A percentile compares a stretch with the other conserved stretches of the same genome.
Evolutionary conservation across 2,113 vertebrate genomes (phyloP).

Genomic region (Oryzias celebensis): DNA sequence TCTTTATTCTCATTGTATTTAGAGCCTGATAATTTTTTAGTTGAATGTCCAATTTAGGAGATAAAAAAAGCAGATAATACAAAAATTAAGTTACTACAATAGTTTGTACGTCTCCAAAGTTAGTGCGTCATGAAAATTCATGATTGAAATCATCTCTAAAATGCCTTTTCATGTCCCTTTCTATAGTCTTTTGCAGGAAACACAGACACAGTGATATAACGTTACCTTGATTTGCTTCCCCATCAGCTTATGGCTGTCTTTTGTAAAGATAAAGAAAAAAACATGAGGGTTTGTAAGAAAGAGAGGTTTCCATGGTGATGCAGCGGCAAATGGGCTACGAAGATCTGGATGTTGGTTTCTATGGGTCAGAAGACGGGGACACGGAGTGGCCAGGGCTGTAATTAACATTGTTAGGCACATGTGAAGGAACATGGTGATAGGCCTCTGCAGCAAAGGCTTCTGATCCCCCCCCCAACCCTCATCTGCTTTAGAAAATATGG

Average conservation of each 20-base stretch:
- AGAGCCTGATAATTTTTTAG: background rate
- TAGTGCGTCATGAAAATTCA: conserved; percentile 56
- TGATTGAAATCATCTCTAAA: conserved; percentile 52
- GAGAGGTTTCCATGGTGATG: conserved; percentile 60
- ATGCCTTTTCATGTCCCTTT: conserved; percentile 21
- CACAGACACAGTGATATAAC: conserved; percentile 16
- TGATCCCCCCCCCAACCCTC: background rate
- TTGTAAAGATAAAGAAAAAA: conserved; percentile 24
- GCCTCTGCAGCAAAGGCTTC: background rate
- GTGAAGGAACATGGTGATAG: conserved; percentile 29
- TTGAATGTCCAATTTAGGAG: too few species aligned
- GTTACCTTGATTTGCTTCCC: conserved; percentile 24
- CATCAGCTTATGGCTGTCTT: conserved; percentile 34
- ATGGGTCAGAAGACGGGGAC: conserved; percentile 29
- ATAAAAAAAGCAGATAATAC: too few species aligned
- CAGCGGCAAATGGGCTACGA: conserved; percentile 27
- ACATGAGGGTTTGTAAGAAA: conserved; percentile 31
- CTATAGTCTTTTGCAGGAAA: conserved; percentile 5
- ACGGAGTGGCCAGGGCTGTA: conserved; percentile 27
- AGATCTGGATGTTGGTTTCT: conserved; percentile 48
- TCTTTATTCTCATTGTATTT: conserved; percentile 51
- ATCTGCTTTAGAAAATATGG: background rate
- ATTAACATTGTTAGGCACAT: conserved; percentile 29
- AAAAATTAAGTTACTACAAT: conserved; percentile 7
- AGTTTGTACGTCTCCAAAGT: conserved; percentile 42